Evolutionary conservation across 64 coral and sea anemone species (phyloP).

Genomic region (Acropora tenuis): DNA sequence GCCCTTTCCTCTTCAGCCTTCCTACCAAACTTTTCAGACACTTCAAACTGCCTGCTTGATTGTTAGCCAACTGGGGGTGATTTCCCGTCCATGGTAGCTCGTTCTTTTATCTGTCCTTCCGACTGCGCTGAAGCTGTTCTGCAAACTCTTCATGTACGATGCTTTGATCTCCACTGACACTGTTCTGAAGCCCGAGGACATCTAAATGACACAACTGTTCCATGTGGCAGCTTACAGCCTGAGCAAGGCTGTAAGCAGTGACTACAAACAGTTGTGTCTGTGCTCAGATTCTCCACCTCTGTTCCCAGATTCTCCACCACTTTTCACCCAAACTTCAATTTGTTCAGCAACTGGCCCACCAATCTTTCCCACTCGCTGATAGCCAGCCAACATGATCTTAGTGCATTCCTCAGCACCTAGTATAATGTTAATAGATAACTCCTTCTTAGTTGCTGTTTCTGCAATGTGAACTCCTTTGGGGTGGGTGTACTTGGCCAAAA

Average conservation of each 20-base stretch:
- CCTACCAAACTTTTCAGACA: not conserved
- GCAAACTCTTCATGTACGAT: no score
- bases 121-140: no score
- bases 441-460: no score
- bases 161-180: no score
- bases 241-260: no score
- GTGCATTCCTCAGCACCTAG: conserved; percentile 29
- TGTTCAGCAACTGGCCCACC: conserved; percentile 16
- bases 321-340: not conserved
- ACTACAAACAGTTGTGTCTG: no score
- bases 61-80: not conserved
- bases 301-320: not conserved
- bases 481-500: conserved; percentile 1
- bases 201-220: no score
- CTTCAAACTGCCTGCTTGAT: conserved; percentile 26
- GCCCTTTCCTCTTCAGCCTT: not conserved
- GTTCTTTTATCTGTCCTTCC: no score
- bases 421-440: conserved; percentile 1
- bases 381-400: conserved; percentile 35
- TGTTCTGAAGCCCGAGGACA: no score
- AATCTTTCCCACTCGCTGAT: conserved; percentile 31
- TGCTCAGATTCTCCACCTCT: no score
- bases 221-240: no score
- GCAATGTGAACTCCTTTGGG: not conserved
- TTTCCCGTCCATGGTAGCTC: no score